Conservation (phyloP, 2,797 vertebrate species). For the Bufotes viridis region DNA sequence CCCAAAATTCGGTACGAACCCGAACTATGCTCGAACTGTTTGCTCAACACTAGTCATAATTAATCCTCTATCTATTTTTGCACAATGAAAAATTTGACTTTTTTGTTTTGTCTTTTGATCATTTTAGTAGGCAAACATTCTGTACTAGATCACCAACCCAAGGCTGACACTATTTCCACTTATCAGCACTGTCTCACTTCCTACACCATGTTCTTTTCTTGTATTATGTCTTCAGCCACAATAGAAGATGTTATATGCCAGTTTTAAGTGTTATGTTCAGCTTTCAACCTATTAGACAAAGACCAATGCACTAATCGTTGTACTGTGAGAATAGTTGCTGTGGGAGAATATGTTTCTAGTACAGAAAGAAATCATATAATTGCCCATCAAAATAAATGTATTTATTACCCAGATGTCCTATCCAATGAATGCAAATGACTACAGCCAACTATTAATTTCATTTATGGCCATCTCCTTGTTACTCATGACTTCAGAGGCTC, state of each 20-base stretch:
- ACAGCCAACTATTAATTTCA: conserved; percentile 32
- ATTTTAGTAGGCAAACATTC: background rate
- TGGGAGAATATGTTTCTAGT: conserved; percentile 37
- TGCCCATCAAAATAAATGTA: conserved; percentile 29
- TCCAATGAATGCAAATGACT: conserved; percentile 1
- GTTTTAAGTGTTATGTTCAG: background rate
- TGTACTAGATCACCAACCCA: background rate
- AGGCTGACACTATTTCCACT: background rate
- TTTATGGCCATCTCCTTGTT: conserved; percentile 13
- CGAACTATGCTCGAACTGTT: too few relatives aligned
- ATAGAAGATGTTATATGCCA: background rate
- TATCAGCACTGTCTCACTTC: conserved; percentile 1
- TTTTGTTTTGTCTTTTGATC: background rate
- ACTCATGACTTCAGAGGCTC: conserved; percentile 28
- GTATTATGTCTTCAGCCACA: background rate
- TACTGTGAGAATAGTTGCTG: conserved; percentile 15
- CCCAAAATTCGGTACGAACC: too few relatives aligned
- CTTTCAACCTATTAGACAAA: background rate
- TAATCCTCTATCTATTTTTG: background rate
- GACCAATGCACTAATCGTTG: conserved; percentile 17
- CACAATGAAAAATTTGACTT: background rate
- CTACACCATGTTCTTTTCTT: background rate
- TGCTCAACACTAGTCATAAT: too few relatives aligned
- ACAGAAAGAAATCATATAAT: conserved; percentile 27
- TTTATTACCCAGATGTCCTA: conserved; percentile 44